A percentile compares a stretch with the other conserved stretches of the same genome.
Conservation (phyloP, 2,797 vertebrate species). For the Propithecus perrieri region DNA sequence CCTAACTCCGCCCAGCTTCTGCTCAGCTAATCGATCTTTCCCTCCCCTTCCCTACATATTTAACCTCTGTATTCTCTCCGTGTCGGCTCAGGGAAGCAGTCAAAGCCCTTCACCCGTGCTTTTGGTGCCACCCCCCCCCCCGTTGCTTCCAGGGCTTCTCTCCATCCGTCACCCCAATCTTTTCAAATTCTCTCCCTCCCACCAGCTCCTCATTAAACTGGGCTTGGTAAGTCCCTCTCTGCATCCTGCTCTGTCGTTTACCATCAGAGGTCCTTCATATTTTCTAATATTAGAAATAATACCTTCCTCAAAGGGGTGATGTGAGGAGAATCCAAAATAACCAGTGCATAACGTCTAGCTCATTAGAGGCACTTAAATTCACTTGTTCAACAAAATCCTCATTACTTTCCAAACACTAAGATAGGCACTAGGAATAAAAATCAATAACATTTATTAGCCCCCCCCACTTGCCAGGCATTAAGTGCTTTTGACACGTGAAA, state of each 20-base stretch:
- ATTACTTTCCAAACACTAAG: background rate
- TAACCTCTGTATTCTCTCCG: background rate
- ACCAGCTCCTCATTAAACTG: background rate
- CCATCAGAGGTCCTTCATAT: background rate
- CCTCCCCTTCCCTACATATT: background rate
- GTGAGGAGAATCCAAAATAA: background rate
- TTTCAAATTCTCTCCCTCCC: background rate
- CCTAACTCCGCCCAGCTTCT: background rate
- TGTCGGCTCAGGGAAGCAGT: background rate
- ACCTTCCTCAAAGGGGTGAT: background rate
- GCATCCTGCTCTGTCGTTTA: background rate
- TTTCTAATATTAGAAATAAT: slow-evolving; percentile 33
- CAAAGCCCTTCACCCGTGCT: background rate
- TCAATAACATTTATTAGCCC: background rate
- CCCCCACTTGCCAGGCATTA: background rate
- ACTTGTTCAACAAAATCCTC: background rate
- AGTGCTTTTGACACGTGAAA: slow-evolving; percentile 1
- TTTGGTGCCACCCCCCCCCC: background rate
- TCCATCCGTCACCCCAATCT: background rate
- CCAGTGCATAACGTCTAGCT: background rate
- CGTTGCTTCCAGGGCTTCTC: background rate
- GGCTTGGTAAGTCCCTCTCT: background rate
- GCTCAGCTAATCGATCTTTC: background rate
- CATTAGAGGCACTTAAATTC: background rate
- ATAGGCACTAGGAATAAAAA: background rate